These are phyloP conservation scores for Sinocyclocheilus maitianheensis DNA, from an alignment of 2,113 vertebrate genomes.

Conservation along the genomic window DNA sequence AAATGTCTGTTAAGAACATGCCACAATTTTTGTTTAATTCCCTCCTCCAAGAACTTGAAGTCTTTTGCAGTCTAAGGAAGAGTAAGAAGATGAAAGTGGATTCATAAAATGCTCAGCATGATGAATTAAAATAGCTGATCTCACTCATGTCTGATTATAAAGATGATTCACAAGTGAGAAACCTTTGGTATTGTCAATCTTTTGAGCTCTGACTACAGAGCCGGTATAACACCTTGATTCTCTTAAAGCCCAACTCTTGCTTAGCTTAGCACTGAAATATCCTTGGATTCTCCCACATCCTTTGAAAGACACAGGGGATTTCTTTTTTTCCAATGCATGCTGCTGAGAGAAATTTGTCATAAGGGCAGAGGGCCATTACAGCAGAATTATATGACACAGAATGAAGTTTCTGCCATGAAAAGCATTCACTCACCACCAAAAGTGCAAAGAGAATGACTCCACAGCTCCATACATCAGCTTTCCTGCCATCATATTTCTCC, in stretches of 20 bases:
- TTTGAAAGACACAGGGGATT: slow-evolving; percentile 22
- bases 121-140: slow-evolving; percentile 5
- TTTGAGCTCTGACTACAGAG: slow-evolving; percentile 14
- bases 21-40: background rate
- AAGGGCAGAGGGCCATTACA: slow-evolving; percentile 1
- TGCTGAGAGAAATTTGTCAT: slow-evolving; percentile 36
- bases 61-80: background rate
- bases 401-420: background rate
- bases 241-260: background rate
- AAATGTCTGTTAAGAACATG: background rate
- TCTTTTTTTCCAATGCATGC: slow-evolving; percentile 17
- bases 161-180: slow-evolving; percentile 8
- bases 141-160: slow-evolving; percentile 28
- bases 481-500: slow-evolving; percentile 97
- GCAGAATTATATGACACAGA: slow-evolving; percentile 16
- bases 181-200: slow-evolving; percentile 10
- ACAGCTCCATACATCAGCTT: slow-evolving; percentile 98
- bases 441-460: slow-evolving; percentile 98
- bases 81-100: slow-evolving; percentile 19
- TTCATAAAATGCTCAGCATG: slow-evolving; percentile 10
- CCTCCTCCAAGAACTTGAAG: background rate
- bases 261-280: slow-evolving; percentile 13
- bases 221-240: background rate
- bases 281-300: slow-evolving; percentile 1
- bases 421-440: slow-evolving; percentile 90